Evolutionary conservation across 2,113 vertebrate species (phyloP).

Genomic region (Myiagra hebetior): DNA sequence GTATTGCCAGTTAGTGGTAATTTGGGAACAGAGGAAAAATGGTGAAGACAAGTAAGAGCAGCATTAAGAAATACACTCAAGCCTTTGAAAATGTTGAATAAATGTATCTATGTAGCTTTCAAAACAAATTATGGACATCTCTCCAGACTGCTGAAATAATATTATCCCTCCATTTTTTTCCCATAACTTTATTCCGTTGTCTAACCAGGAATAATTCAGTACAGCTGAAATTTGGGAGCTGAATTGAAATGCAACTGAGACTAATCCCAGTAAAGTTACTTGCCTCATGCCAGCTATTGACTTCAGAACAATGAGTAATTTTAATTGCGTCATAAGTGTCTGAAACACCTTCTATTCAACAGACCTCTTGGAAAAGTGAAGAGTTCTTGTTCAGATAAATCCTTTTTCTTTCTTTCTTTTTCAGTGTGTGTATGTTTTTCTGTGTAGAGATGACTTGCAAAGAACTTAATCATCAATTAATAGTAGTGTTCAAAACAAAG

Average conservation of each 20-base stretch:
- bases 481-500: neutral
- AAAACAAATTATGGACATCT: neutral
- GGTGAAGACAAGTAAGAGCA: neutral
- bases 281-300: neutral
- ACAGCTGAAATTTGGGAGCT: constrained; percentile 1
- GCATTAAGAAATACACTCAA: neutral
- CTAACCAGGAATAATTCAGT: constrained; percentile 14
- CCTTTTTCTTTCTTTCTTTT: neutral
- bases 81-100: neutral
- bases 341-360: constrained; percentile 15
- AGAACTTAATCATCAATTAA: neutral
- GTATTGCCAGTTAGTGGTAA: neutral
- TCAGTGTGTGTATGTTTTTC: neutral
- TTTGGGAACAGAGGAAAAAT: neutral
- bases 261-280: neutral
- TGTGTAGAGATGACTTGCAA: neutral
- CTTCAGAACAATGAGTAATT: neutral
- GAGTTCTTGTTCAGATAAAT: neutral
- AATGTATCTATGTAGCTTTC: neutral
- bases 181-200: neutral
- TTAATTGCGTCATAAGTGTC: neutral
- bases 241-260: constrained; percentile 3
- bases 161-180: neutral
- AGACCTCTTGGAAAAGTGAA: neutral
- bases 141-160: neutral